Evolutionary conservation across 2,888 invertebrate genomes (phyloP).

Genomic region (Clusia tigrina): DNA sequence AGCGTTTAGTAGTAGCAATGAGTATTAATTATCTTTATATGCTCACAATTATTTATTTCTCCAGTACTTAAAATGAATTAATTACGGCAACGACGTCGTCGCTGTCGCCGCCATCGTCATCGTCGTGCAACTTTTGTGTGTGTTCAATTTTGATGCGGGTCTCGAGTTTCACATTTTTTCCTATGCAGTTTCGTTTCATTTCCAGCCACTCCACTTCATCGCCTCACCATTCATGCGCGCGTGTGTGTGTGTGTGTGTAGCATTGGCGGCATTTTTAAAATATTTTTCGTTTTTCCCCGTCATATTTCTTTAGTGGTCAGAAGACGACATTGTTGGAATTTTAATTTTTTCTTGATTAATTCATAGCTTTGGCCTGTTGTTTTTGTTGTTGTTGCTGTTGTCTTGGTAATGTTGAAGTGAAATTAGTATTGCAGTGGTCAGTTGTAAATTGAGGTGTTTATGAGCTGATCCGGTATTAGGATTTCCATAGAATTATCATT

Average conservation of each 20-base stretch:
- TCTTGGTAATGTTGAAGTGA: slow-evolving; percentile 19
- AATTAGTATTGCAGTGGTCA: slow-evolving; percentile 4
- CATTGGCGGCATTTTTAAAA: slow-evolving; percentile 47
- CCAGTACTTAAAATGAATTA: slow-evolving; percentile 15
- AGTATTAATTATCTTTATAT: slow-evolving; percentile 13
- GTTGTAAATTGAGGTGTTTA: background rate
- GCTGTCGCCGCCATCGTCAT: background rate
- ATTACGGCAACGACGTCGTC: slow-evolving; percentile 14
- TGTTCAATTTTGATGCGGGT: slow-evolving; percentile 37
- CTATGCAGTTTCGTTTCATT: background rate
- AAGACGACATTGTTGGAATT: slow-evolving; percentile 35
- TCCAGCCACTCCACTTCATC: background rate
- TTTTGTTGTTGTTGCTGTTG: background rate
- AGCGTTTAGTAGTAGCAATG: slow-evolving; percentile 18
- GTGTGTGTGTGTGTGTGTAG: slow-evolving; percentile 27
- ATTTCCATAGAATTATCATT: too few relatives aligned
- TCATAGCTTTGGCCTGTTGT: background rate
- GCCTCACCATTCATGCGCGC: too few relatives aligned
- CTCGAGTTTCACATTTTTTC: slow-evolving; percentile 35
- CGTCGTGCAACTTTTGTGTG: too few relatives aligned
- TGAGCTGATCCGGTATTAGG: background rate
- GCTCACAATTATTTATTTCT: slow-evolving; percentile 7
- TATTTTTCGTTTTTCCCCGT: slow-evolving; percentile 35
- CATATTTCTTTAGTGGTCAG: slow-evolving; percentile 21
- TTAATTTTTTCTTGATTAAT: slow-evolving; percentile 19